Percentiles rank a stretch among this genome's conserved stretches.
These are phyloP conservation scores for Acomys russatus DNA, from an alignment of 2,797 vertebrate genomes.

Conservation along the genomic window DNA sequence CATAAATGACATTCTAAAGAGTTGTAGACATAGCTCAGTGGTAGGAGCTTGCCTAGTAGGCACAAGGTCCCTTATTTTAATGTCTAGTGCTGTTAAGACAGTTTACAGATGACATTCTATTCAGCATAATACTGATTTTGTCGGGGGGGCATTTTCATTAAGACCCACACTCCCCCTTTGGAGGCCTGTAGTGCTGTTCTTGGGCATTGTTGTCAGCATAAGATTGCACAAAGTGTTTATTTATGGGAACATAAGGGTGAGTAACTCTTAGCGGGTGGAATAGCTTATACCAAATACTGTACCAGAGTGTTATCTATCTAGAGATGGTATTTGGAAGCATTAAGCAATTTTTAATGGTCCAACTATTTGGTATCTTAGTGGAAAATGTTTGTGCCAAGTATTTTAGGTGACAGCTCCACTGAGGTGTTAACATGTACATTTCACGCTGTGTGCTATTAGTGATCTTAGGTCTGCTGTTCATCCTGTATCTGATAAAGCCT, in stretches of 20 bases:
- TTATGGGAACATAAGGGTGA: conserved; percentile 11
- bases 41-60: not conserved
- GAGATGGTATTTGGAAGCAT: not conserved
- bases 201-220: conserved; percentile 18
- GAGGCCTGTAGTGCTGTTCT: not conserved
- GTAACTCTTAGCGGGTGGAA: not conserved
- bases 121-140: conserved; percentile 21
- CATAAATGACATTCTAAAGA: not conserved
- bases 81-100: not conserved
- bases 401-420: not conserved
- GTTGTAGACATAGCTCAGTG: not conserved
- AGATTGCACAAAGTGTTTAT: not conserved
- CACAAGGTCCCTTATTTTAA: not conserved
- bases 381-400: not conserved
- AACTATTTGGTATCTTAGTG: not conserved
- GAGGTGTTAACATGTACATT: conserved; percentile 49
- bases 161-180: not conserved
- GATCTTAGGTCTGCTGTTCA: conserved; percentile 29
- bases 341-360: not conserved
- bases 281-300: not conserved
- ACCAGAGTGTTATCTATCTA: not conserved
- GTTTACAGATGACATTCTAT: not conserved
- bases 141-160: not conserved
- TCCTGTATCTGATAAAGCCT: not conserved
- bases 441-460: not conserved